Evolutionary conservation across 1,140 invertebrate genomes (phyloP).

Genomic region (Listronotus bonariensis): DNA sequence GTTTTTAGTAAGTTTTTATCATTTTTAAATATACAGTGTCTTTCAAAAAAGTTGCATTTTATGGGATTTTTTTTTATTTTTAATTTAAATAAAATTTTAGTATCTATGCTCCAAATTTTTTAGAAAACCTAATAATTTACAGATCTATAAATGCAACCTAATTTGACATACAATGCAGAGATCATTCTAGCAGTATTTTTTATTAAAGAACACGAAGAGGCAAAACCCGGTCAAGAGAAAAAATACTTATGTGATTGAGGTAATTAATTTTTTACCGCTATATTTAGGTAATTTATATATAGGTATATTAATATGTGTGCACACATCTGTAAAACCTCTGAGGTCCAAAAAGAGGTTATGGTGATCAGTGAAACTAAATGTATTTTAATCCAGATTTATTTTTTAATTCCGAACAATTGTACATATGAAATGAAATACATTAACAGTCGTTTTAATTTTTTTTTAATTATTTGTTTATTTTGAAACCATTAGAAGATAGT

Average conservation of each 20-base stretch:
- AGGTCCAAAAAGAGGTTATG: not conserved
- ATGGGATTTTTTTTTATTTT: too few relatives aligned
- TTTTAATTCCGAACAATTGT: not conserved
- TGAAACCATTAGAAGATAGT: too few relatives aligned
- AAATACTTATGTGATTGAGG: constrained; percentile 12
- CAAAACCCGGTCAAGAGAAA: constrained; percentile 1
- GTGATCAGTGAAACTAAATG: constrained; percentile 2
- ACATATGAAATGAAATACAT: not conserved
- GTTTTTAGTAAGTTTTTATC: too few relatives aligned
- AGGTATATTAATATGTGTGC: constrained; percentile 11
- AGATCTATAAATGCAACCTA: too few relatives aligned
- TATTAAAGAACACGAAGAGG: constrained; percentile 5
- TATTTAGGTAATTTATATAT: constrained; percentile 19
- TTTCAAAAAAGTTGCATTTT: too few relatives aligned
- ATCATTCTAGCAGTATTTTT: too few relatives aligned
- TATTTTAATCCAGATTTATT: constrained; percentile 4
- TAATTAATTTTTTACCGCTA: constrained; percentile 15
- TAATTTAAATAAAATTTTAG: too few relatives aligned
- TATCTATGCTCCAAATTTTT: too few relatives aligned
- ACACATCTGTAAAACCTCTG: not conserved
- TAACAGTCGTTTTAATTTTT: not conserved
- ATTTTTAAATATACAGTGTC: too few relatives aligned
- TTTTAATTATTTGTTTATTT: too few relatives aligned
- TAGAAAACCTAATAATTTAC: too few relatives aligned
- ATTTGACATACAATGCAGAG: too few relatives aligned